Base-by-base conservation (phyloP, 1,140 invertebrate genomes). In the Dreissena rostriformis region DNA sequence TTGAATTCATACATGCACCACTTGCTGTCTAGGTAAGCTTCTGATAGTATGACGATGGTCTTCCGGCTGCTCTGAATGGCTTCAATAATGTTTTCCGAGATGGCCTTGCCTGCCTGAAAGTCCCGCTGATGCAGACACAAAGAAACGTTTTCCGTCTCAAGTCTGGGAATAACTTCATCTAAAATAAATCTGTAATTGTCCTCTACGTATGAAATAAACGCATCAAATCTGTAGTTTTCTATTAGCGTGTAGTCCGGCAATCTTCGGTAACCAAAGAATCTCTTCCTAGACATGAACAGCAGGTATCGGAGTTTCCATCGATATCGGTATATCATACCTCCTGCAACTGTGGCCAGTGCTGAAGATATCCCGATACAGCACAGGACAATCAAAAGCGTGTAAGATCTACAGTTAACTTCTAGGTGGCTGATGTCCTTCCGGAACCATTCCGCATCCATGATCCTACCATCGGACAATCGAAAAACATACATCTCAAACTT, bases 21-120 rank as follows among this genome's bases (percentile, higher is more conserved):
- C 39, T 95, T 94, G 22, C 95, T 96, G 78, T 94, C 94, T 0
- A 95, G 93, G 90, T 96, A 96, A 67, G 93, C 93, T 85, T 95
- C 94, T 76, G 95, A 95, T 51, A 96, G 93, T 15, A 96, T 90
- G 52, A 96, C 91, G 55, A 96, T 90, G 17, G 95, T 95, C 90
- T 95, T 95, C 63, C 95, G 94, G 88, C 95, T 96, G 63, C 94
- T 92, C 26, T 94, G 93, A 67, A 96, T 94, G 85, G 95, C 94
- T 66, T 93, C 93, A 22, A 95, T 89, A 66, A 96, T 95, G 82
- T 94, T 94, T 84, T 96, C 95, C 0, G 95, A 95, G 71, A 96
- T 96, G 24, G 85, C 52, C 7, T 85, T 83, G 1, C 90, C 90
- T 24, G 89, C 85, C n/a, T 85, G 26, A 77, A 92, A 92, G 75